Percentiles rank a stretch among this genome's conserved stretches.
These are phyloP conservation scores for Leontopithecus rosalia DNA, from an alignment of 2,797 vertebrate genomes.

Conservation along the genomic window DNA sequence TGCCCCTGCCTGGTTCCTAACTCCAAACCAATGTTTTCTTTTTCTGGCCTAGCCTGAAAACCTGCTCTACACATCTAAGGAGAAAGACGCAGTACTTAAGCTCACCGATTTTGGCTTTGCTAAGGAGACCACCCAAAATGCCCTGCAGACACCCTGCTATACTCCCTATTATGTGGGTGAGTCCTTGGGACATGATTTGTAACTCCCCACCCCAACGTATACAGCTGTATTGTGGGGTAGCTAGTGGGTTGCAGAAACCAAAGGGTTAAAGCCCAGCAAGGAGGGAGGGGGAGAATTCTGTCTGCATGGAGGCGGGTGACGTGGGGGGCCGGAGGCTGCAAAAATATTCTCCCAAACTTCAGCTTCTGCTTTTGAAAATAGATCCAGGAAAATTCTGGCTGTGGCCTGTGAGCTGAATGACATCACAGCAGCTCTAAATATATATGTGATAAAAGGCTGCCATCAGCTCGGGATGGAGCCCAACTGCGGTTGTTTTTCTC, in stretches of 20 bases:
- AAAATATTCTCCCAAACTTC: constrained; percentile 77
- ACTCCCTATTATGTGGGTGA: constrained; percentile 99
- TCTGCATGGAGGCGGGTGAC: constrained; percentile 57
- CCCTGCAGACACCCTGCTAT: constrained; percentile 97
- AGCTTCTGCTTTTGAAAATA: constrained; percentile 80
- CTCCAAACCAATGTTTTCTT: constrained; percentile 47
- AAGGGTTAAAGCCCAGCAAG: constrained; percentile 58
- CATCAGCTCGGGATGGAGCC: constrained; percentile 67
- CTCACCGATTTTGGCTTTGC: constrained; percentile 99
- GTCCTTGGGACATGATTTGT: constrained; percentile 72
- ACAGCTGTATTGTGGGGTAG: background rate
- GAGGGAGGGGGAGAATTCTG: constrained; percentile 33
- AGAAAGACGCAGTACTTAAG: constrained; percentile 91
- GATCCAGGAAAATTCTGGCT: constrained; percentile 81
- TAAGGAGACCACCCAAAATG: constrained; percentile 97
- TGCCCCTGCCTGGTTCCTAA: background rate
- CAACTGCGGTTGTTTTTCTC: constrained; percentile 66
- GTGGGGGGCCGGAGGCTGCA: constrained; percentile 66
- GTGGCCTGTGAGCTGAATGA: constrained; percentile 76
- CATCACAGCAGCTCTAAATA: constrained; percentile 80
- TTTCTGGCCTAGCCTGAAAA: constrained; percentile 93
- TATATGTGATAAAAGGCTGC: constrained; percentile 78
- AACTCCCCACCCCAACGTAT: background rate
- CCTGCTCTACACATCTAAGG: constrained; percentile 94
- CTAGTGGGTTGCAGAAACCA: background rate